Conservation (phyloP, 2,113 vertebrate species). For the Rhipidura dahli region DNA sequence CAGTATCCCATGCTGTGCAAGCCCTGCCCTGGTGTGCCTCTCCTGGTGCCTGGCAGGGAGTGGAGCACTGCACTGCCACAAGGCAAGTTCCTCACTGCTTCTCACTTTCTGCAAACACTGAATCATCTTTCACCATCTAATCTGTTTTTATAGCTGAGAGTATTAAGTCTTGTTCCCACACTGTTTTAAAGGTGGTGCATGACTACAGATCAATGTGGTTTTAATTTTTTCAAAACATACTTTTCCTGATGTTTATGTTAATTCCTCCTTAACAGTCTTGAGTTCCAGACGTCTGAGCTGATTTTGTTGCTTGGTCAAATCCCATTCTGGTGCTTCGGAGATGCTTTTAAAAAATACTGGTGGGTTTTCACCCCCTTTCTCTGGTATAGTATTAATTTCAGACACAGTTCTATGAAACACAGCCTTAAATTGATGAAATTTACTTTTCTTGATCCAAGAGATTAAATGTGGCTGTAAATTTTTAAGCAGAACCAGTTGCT, state of each 20-base stretch:
- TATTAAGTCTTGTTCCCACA: background rate
- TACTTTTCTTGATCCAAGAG: slow-evolving; percentile 59
- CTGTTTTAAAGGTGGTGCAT: background rate
- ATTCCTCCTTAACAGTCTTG: background rate
- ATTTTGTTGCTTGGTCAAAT: background rate
- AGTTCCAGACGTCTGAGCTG: background rate
- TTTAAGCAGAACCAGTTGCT: slow-evolving; percentile 56
- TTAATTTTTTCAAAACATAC: background rate
- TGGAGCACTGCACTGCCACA: accelerated
- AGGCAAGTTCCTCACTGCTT: background rate
- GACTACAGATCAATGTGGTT: background rate
- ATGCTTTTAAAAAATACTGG: background rate
- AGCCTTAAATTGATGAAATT: slow-evolving; percentile 34
- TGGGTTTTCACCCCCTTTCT: background rate
- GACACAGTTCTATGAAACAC: slow-evolving; percentile 1
- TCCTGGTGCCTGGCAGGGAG: accelerated
- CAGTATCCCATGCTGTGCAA: accelerated
- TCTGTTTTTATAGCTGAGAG: background rate
- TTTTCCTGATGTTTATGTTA: background rate
- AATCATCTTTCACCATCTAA: background rate
- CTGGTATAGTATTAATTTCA: background rate
- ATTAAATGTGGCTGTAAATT: slow-evolving; percentile 60
- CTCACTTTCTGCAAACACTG: background rate
- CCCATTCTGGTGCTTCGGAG: background rate
- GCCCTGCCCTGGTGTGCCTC: background rate